Evolutionary conservation across 2,113 vertebrate genomes (phyloP).

Genomic region (Arizona elegans): DNA sequence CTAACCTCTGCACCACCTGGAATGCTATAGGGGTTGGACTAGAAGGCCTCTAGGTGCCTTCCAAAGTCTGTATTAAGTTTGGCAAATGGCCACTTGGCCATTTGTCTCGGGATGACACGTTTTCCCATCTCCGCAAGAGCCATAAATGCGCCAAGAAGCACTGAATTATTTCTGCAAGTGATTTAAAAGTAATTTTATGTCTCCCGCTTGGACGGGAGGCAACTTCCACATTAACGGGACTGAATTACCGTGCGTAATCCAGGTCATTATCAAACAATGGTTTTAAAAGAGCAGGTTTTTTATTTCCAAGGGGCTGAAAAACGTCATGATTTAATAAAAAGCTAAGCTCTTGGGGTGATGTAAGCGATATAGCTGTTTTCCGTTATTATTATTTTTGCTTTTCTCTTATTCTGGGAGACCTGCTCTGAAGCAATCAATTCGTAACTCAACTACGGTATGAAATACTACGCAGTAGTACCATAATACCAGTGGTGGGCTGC

Average conservation of each 20-base stretch:
- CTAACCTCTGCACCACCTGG: no score
- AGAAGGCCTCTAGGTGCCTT: neutral
- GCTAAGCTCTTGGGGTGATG: neutral
- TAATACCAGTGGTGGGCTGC: no score
- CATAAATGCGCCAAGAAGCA: neutral
- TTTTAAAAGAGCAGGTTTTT: neutral
- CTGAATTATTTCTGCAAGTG: rapidly evolving
- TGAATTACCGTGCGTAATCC: neutral
- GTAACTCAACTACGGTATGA: neutral
- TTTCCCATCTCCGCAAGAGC: neutral
- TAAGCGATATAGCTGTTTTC: neutral
- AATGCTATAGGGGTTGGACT: neutral
- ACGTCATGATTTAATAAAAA: neutral
- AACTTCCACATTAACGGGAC: neutral
- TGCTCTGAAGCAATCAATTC: no score
- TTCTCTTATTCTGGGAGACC: neutral
- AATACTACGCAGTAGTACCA: no score
- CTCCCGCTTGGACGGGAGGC: neutral
- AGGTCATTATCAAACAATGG: neutral
- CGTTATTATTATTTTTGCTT: neutral
- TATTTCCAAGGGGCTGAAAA: neutral
- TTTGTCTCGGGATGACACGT: neutral
- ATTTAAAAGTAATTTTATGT: slow-evolving; percentile 11
- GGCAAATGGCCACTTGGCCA: neutral
- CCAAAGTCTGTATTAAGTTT: neutral